Base-by-base conservation (phyloP, 2,888 invertebrate species). In the Brachypterus glaber region DNA sequence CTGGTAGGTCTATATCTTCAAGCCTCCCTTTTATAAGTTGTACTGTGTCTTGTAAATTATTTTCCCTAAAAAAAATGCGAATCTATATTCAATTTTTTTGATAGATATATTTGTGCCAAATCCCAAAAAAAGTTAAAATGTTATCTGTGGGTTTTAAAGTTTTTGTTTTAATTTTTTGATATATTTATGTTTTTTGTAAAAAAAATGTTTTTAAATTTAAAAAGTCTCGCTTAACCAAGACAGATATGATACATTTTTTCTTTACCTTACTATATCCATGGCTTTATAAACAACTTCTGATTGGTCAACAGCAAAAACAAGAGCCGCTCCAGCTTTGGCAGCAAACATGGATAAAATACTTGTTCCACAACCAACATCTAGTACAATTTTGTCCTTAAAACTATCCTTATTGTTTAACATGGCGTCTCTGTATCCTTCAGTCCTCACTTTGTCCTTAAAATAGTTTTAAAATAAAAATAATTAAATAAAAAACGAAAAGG, bases 281-380 rank as follows among this genome's bases (percentile, higher is more conserved):
- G 97, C 96, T 60, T 93, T 86, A 57, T 89, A 90, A 44, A 97
- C 83, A 45, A 98, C 89, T 53, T 92, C 89, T 0, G 97, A 97
- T 63, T 91, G 91, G 63, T 98, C 98, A 48, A 98, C 79, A 50
- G 91, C 96, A 58, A 87, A 82, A 3, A 98, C 90, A 66, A 75
- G 79, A 41, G 76, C 73, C 27, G 97, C 97, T 16, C 95, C 96
- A 14, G 95, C 91, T 57, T 87, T 81, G 8, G 93, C 95, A 47
- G 91, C 87, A 71, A 99, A 98, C 90, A 99, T 93, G 9, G 95
- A 95, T 15, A 99, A 69, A 50, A 98, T 96, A 17, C 93, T 91
- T 1, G 97, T 97, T 15, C 98, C 98, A 66, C 96, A 96, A 21
- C 98, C 98, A 38, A 99, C 80, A 70, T 98, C 98, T 41, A 98